Evolutionary conservation across 30 jellyfish, hydroid and myxozoan species (phyloP).

Genomic region (Catostylus mosaicus): DNA sequence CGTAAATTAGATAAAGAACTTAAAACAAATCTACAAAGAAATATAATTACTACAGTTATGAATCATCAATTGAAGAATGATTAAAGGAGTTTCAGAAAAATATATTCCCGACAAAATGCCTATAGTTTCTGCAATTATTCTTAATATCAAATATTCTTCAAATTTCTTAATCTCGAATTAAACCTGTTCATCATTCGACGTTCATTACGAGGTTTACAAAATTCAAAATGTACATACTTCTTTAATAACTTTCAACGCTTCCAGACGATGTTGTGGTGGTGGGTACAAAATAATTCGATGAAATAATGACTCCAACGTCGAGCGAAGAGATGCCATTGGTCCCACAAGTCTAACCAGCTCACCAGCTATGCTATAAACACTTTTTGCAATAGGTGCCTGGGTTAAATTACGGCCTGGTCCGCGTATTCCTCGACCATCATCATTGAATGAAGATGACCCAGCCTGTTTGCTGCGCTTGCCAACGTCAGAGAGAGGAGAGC

Average conservation of each 20-base stretch:
- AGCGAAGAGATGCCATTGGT: conserved; percentile 76
- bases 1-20: neutral
- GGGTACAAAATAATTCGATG: conserved; percentile 87
- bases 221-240: conserved; percentile 73
- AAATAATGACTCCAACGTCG: conserved; percentile 89
- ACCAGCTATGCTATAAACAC: conserved; percentile 76
- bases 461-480: conserved; percentile 67
- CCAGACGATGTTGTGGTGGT: conserved; percentile 93
- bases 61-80: too few relatives aligned
- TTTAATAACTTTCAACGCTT: conserved; percentile 85
- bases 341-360: conserved; percentile 93
- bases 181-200: too few relatives aligned
- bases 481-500: conserved; percentile 78
- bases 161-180: too few relatives aligned
- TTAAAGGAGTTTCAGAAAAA: too few relatives aligned
- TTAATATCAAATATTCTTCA: too few relatives aligned
- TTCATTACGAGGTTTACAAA: conserved; percentile 2
- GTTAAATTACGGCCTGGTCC: conserved; percentile 63
- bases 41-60: too few relatives aligned
- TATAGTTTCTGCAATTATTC: too few relatives aligned
- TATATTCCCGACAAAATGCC: too few relatives aligned
- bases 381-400: conserved; percentile 59
- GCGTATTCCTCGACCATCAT: conserved; percentile 79
- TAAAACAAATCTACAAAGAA: too few relatives aligned
- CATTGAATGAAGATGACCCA: conserved; percentile 52